Conservation (phyloP, 1,140 invertebrate species). For the Cydia fagiglandana region DNA sequence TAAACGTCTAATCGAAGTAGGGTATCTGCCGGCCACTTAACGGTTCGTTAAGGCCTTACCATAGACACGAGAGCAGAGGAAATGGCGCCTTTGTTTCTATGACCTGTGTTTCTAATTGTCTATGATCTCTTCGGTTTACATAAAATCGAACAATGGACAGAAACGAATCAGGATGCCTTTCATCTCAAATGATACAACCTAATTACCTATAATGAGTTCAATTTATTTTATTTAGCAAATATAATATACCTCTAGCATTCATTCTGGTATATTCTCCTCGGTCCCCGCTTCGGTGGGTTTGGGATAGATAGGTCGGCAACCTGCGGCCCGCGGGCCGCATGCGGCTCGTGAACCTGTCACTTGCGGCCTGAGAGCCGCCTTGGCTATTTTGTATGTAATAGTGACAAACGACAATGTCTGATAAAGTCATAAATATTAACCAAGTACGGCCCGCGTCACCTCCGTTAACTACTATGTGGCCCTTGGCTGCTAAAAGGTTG, state of each 20-base stretch:
- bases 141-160: neutral
- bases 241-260: neutral
- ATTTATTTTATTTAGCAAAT: neutral
- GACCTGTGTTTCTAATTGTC: neutral
- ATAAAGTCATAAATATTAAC: too few relatives aligned
- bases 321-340: too few relatives aligned
- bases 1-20: constrained; percentile 51
- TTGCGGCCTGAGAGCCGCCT: too few relatives aligned
- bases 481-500: too few relatives aligned
- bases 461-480: too few relatives aligned
- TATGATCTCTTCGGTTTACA: neutral
- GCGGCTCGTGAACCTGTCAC: too few relatives aligned
- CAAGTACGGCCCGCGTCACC: too few relatives aligned
- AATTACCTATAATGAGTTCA: neutral
- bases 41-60: constrained; percentile 38
- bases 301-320: too few relatives aligned
- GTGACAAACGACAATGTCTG: too few relatives aligned
- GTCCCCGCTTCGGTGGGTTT: too few relatives aligned
- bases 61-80: constrained; percentile 3
- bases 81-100: constrained; percentile 1
- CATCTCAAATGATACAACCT: neutral
- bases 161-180: neutral
- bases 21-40: constrained; percentile 48
- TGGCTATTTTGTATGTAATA: too few relatives aligned
- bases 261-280: too few relatives aligned